These are phyloP conservation scores for Crotalus horridus DNA, from an alignment of 2,113 vertebrate species.

Conservation along the genomic window DNA sequence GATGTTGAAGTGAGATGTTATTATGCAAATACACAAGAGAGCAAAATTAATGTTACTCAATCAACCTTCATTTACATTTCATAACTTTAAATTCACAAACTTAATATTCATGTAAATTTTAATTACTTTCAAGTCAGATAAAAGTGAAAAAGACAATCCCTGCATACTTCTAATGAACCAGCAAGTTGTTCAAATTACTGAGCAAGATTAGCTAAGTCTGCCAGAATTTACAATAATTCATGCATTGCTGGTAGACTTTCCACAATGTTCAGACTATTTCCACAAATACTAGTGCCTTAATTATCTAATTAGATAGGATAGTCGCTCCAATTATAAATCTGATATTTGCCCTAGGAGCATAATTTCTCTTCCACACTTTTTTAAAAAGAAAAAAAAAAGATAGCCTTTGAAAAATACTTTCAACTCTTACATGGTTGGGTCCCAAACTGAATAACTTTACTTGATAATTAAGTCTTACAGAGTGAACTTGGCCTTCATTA, in stretches of 20 bases:
- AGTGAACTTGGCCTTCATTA: slow-evolving; percentile 59
- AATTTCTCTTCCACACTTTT: slow-evolving; percentile 55
- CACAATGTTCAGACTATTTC: slow-evolving; percentile 42
- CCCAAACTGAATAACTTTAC: slow-evolving; percentile 61
- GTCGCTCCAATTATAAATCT: slow-evolving; percentile 61
- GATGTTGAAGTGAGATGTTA: slow-evolving; percentile 1
- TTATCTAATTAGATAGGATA: slow-evolving; percentile 69
- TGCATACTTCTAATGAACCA: slow-evolving; percentile 30
- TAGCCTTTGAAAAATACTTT: slow-evolving; percentile 61
- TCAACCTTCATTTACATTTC: slow-evolving; percentile 34
- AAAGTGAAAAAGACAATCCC: slow-evolving; percentile 27
- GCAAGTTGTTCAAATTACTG: slow-evolving; percentile 25
- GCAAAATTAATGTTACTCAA: slow-evolving; percentile 20
- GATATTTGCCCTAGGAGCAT: slow-evolving; percentile 40
- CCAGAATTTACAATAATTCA: slow-evolving; percentile 40
- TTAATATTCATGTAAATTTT: slow-evolving; percentile 35
- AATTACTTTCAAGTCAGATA: slow-evolving; percentile 36
- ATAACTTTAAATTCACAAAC: slow-evolving; percentile 29
- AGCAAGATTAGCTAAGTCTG: not conserved
- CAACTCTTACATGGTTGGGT: slow-evolving; percentile 52
- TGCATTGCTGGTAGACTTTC: slow-evolving; percentile 40
- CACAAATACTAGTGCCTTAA: slow-evolving; percentile 48
- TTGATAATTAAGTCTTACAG: slow-evolving; percentile 59
- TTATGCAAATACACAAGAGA: slow-evolving; percentile 8
- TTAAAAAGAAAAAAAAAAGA: slow-evolving; percentile 30